Conservation (phyloP, 2,888 invertebrate species). For the Polydrusus tereticollis region DNA sequence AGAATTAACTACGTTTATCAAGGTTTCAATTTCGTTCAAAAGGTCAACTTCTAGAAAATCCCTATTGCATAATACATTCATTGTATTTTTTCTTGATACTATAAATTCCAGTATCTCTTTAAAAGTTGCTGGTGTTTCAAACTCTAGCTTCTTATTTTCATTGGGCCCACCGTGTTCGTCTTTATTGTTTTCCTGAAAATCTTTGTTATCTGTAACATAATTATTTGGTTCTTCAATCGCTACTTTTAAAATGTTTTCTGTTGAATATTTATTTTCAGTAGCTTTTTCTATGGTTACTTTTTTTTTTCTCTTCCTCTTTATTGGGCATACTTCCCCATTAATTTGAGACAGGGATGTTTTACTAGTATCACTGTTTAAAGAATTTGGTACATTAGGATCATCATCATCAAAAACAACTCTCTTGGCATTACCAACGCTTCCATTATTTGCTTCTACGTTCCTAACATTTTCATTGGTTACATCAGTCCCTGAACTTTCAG, state of each 20-base stretch:
- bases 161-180: not conserved
- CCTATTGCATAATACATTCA: not conserved
- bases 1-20: not conserved
- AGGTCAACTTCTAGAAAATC: not conserved
- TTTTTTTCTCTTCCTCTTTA: not conserved
- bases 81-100: not conserved
- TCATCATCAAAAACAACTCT: too few species aligned
- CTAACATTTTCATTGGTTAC: not conserved
- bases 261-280: too few species aligned
- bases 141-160: not conserved
- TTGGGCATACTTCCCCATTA: too few species aligned
- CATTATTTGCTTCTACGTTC: not conserved
- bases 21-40: not conserved
- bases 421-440: too few species aligned
- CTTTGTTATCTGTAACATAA: not conserved
- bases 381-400: too few species aligned
- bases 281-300: not conserved
- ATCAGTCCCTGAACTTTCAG: not conserved
- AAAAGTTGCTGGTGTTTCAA: not conserved
- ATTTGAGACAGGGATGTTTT: not conserved
- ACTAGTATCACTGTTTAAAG: not conserved
- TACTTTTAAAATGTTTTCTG: not conserved
- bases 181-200: not conserved
- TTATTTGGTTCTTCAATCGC: not conserved
- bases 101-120: not conserved